phyloP scores from a whole-genome alignment of 2,113 vertebrate genomes.

The Patagioenas fasciata region DNA sequence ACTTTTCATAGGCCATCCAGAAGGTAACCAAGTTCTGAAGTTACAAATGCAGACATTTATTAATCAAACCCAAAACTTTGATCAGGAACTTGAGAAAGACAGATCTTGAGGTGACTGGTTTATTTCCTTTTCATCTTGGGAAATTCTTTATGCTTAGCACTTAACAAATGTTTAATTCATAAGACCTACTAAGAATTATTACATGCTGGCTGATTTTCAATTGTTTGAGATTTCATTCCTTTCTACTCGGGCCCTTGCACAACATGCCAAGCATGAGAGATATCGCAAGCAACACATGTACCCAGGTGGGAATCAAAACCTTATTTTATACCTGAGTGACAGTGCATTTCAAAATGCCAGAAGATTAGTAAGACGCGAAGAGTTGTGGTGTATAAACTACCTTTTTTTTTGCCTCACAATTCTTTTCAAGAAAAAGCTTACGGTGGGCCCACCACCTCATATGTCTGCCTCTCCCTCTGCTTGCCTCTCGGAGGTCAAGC shows the following conservation, averaged over 20 bases:
- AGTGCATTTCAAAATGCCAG: not conserved
- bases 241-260: not conserved
- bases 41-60: not conserved
- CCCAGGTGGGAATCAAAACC: not conserved
- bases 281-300: not conserved
- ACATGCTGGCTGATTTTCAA: not conserved
- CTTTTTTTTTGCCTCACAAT: not conserved
- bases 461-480: rapidly evolving
- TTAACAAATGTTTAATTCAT: not conserved
- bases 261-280: not conserved
- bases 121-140: not conserved
- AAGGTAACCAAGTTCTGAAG: not conserved
- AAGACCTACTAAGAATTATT: not conserved
- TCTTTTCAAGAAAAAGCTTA: not conserved
- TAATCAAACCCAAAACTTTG: not conserved
- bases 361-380: not conserved
- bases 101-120: not conserved
- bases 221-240: not conserved
- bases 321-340: not conserved
- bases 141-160: not conserved
- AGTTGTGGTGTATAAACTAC: not conserved
- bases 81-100: not conserved
- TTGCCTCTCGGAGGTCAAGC: not conserved
- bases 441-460: not conserved
- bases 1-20: not conserved